Conservation (phyloP, 2,113 vertebrate genomes). For the Tyto alba region DNA sequence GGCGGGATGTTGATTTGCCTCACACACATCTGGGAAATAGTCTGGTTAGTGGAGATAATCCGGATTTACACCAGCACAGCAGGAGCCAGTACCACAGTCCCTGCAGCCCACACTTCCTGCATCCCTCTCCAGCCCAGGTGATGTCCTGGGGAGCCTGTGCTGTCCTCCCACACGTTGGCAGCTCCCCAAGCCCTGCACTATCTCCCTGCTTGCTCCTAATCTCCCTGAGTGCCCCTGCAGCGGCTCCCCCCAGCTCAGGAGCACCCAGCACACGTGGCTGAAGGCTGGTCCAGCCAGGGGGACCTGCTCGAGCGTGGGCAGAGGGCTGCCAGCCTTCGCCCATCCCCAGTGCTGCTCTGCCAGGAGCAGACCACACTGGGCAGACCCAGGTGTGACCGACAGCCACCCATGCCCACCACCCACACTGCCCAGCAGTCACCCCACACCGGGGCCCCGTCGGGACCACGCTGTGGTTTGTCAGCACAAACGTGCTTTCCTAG, state of each 20-base stretch:
- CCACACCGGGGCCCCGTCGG: not conserved
- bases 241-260: not conserved
- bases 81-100: not conserved
- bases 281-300: not conserved
- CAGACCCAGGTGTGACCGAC: not conserved
- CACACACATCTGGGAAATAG: not conserved
- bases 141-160: not conserved
- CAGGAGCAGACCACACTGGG: rapidly evolving
- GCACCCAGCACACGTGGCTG: not conserved
- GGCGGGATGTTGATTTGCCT: not conserved
- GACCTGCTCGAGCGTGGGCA: not conserved
- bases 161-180: not conserved
- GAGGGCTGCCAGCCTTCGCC: not conserved
- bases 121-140: not conserved
- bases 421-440: not conserved
- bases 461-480: not conserved
- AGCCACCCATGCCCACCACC: not conserved
- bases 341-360: not conserved
- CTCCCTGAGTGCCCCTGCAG: not conserved
- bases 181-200: not conserved
- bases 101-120: not conserved
- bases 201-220: not conserved
- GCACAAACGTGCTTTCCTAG: not conserved
- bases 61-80: not conserved
- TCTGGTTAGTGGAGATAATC: not conserved